Base-by-base conservation (phyloP, 2,113 vertebrate genomes). In the Hypocryptadius cinnamomeus region DNA sequence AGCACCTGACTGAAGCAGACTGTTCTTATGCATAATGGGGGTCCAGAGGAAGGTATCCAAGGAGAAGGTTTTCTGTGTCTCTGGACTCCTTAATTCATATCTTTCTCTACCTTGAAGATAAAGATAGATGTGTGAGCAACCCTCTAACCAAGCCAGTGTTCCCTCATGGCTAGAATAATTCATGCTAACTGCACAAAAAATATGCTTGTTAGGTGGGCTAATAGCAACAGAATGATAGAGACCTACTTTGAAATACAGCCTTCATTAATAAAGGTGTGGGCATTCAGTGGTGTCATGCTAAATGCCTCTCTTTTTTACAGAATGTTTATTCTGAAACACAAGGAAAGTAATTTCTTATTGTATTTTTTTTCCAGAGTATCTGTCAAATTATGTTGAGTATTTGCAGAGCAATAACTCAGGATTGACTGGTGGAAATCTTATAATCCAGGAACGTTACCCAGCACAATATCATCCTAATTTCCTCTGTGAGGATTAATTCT, bases 401-500 rank as follows among this genome's bases (percentile, higher is more conserved):
- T 96, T 98, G 94, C 94, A 97, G 90, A 97, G 90, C 95, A 97
- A 95, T 97, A 97, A 93, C 77, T 97, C 89, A 95, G 77, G 95
- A 97, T 79, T 97, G 97, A 98, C 97, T 92, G 64, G 80, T 94
- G 59, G 87, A 96, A 97, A 97, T 97, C 94, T 97, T 96, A 96
- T 98, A 98, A 98, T 97, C 97, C 96, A 95, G 53, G 93, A 97
- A 97, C 95, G 96, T 98, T 98, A 97, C 88, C 95, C 33, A 93
- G 98, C 98, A 98, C 96, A 98, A 87, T 97, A 96, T 96, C 97
- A 94, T 96, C 86, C 91, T 96, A 96, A 97, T 97, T 98, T 97
- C 85, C 80, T 96, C 72, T 78, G 93, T 48, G 59, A 96, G 91
- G 96, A 98, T 98, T 98, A 98, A 96, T 97, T 97, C 92, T 95